phyloP scores from a whole-genome alignment of 2,113 vertebrate genomes.

The Oryzias javanicus region DNA sequence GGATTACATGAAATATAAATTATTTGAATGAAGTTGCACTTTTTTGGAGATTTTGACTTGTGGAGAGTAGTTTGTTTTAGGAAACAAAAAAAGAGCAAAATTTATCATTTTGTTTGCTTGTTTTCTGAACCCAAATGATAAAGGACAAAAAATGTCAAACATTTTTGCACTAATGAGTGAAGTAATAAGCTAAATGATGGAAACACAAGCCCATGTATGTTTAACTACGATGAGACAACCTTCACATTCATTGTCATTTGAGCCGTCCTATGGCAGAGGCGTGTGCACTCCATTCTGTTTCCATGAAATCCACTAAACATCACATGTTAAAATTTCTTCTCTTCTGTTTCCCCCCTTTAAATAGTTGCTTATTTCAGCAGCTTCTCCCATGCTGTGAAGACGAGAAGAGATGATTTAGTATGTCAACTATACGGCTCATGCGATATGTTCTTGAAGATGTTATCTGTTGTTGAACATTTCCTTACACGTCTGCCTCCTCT shows the following conservation, averaged over 20 bases:
- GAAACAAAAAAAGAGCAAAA: too few relatives aligned
- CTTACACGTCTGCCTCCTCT: not conserved
- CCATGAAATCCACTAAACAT: not conserved
- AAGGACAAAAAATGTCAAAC: too few relatives aligned
- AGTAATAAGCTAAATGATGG: slow-evolving; percentile 15
- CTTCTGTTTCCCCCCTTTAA: too few relatives aligned
- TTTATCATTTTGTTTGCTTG: too few relatives aligned
- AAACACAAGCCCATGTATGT: slow-evolving; percentile 15
- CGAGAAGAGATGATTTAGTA: not conserved
- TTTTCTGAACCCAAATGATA: too few relatives aligned
- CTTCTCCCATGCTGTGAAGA: not conserved
- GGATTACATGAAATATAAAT: too few relatives aligned
- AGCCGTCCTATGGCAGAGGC: slow-evolving; percentile 5
- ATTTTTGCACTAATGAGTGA: too few relatives aligned
- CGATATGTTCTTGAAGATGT: not conserved
- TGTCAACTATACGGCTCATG: not conserved
- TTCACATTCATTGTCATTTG: slow-evolving; percentile 39
- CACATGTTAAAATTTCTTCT: too few relatives aligned
- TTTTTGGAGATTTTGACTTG: too few relatives aligned
- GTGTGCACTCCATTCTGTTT: not conserved
- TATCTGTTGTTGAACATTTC: not conserved
- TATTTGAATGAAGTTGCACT: too few relatives aligned
- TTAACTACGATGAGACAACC: slow-evolving; percentile 9
- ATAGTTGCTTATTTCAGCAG: too few relatives aligned
- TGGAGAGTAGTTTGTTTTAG: too few relatives aligned